Percentiles rank a stretch among this genome's conserved stretches.
These are phyloP conservation scores for Eleutherodactylus coqui DNA, from an alignment of 2,797 vertebrate species.

Conservation along the genomic window DNA sequence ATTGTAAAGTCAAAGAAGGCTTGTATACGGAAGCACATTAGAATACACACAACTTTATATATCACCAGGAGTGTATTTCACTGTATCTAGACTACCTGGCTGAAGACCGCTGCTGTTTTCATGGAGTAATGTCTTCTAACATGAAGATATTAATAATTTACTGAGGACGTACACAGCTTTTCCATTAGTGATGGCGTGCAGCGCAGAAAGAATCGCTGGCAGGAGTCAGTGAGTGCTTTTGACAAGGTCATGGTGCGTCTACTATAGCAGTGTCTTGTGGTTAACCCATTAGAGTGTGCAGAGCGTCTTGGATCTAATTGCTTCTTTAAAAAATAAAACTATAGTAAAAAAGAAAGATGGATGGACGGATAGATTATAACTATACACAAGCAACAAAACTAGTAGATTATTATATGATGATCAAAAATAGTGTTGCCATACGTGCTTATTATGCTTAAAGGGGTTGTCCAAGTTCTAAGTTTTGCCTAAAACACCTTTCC, in stretches of 20 bases:
- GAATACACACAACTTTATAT: slow-evolving; percentile 68
- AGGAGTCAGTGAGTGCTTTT: slow-evolving; percentile 63
- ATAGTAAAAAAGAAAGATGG: background rate
- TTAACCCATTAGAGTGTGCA: slow-evolving; percentile 27
- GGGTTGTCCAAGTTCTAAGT: too few species aligned
- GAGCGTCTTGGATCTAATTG: background rate
- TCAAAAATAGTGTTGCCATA: too few species aligned
- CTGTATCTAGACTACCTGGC: slow-evolving; percentile 63
- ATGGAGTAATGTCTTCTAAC: slow-evolving; percentile 73
- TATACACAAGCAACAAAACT: too few species aligned
- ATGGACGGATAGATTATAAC: background rate
- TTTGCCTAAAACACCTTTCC: too few species aligned
- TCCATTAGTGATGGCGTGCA: slow-evolving; percentile 70
- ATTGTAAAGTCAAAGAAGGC: slow-evolving; percentile 49
- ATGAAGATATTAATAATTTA: slow-evolving; percentile 81
- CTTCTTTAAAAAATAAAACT: background rate
- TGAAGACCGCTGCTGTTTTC: slow-evolving; percentile 71
- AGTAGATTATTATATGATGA: too few species aligned
- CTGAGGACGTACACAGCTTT: slow-evolving; percentile 74
- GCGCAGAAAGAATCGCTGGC: slow-evolving; percentile 67
- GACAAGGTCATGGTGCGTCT: slow-evolving; percentile 69
- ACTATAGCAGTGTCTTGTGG: background rate
- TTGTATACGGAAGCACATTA: slow-evolving; percentile 66
- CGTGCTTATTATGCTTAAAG: too few species aligned
- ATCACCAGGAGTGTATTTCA: slow-evolving; percentile 66